These are phyloP conservation scores for Syrista parreyssii DNA, from an alignment of 2,888 invertebrate species.

Conservation along the genomic window DNA sequence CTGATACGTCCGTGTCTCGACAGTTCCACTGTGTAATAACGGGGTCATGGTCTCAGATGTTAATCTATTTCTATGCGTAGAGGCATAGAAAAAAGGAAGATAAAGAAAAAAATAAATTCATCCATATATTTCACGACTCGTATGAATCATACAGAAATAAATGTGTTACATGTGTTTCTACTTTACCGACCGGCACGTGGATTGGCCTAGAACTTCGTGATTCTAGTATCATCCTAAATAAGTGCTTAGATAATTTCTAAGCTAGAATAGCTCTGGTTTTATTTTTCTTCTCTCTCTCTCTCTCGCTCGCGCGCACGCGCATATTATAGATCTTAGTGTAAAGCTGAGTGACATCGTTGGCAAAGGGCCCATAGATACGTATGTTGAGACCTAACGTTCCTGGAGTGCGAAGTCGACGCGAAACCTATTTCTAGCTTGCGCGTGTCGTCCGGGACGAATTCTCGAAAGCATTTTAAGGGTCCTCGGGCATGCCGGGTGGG, in stretches of 20 bases:
- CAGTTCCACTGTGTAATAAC: no score
- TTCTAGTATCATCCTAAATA: constrained; percentile 27
- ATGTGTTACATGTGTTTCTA: constrained; percentile 7
- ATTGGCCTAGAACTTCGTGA: constrained; percentile 30
- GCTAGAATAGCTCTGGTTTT: constrained; percentile 27
- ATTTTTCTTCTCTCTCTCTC: no score
- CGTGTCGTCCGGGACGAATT: neutral
- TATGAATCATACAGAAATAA: no score
- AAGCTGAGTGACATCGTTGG: constrained; percentile 52
- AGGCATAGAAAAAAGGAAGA: no score
- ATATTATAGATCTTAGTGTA: constrained; percentile 35
- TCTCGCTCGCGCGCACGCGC: no score
- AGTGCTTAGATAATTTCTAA: constrained; percentile 28
- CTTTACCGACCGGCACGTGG: constrained; percentile 29
- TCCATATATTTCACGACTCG: no score
- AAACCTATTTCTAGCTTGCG: neutral
- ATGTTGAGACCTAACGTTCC: neutral
- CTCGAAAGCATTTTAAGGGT: neutral
- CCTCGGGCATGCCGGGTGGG: no score
- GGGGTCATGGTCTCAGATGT: no score
- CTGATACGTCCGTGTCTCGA: no score
- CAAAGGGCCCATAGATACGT: constrained; percentile 47
- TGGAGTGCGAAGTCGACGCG: neutral
- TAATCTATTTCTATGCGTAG: no score
- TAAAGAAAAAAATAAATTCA: no score